Percentiles rank a stretch among this genome's conserved stretches.
Conservation (phyloP, 2,113 vertebrate genomes). For the Phoenicopterus ruber region DNA sequence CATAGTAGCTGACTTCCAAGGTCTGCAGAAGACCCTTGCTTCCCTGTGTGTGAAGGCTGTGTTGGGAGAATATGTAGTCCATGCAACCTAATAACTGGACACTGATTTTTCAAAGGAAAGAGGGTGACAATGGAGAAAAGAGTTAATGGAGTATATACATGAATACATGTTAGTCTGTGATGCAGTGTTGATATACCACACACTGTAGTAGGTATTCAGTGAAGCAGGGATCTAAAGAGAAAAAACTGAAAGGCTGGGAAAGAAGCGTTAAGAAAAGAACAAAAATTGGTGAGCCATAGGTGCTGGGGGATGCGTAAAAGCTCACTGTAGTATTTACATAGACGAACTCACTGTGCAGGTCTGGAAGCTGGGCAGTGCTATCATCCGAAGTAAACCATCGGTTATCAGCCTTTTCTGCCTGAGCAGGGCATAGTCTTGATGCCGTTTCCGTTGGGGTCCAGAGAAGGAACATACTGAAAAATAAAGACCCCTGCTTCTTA, state of each 20-base stretch:
- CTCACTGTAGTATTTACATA: rapidly evolving
- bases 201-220: too few species aligned
- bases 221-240: neutral
- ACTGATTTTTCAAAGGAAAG: neutral
- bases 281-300: too few species aligned
- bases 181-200: neutral
- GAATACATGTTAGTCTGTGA: too few species aligned
- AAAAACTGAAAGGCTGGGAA: neutral
- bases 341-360: neutral
- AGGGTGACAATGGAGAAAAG: neutral
- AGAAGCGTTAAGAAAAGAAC: neutral
- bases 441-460: neutral
- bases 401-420: neutral
- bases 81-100: neutral
- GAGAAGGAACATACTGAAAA: neutral
- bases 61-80: neutral
- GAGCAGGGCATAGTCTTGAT: neutral
- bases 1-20: too few species aligned
- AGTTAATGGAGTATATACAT: neutral
- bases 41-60: neutral
- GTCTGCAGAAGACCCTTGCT: neutral
- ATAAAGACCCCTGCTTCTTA: neutral
- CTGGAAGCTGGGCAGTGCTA: neutral
- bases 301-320: neutral
- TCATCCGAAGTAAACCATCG: rapidly evolving